A percentile compares a stretch with the other conserved stretches of the same genome.
phyloP scores from a whole-genome alignment of 2,888 invertebrate species.

The Drosophila sordidapex region DNA sequence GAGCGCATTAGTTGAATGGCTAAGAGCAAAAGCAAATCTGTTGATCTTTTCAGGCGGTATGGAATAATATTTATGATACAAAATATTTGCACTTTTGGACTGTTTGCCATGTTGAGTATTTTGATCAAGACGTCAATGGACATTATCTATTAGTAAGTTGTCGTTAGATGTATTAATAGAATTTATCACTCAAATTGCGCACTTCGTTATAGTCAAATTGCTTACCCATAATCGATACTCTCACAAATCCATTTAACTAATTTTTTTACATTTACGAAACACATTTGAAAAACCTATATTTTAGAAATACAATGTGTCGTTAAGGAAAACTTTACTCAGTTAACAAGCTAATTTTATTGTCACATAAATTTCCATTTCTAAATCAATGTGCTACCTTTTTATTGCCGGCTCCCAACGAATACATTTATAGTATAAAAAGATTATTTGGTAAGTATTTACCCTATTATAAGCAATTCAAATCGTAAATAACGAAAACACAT shows the following conservation, averaged over 20 bases:
- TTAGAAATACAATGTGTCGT: neutral
- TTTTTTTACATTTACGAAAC: neutral
- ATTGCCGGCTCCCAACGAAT: slow-evolving; percentile 17
- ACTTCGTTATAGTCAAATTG: neutral
- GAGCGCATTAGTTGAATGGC: slow-evolving; percentile 21
- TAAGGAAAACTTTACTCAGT: neutral
- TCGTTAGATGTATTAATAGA: neutral
- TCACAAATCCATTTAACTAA: neutral
- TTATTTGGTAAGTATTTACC: neutral
- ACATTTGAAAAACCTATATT: neutral
- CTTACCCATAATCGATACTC: neutral
- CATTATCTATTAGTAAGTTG: neutral
- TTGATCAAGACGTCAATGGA: neutral
- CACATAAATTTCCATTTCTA: neutral
- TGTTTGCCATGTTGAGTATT: slow-evolving; percentile 1
- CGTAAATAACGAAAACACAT: slow-evolving; percentile 15
- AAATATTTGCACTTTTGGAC: slow-evolving; percentile 31
- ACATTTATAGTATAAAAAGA: slow-evolving; percentile 11
- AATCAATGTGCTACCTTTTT: slow-evolving; percentile 1
- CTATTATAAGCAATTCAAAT: slow-evolving; percentile 32
- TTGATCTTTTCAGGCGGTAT: slow-evolving; percentile 34
- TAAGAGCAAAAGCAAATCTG: slow-evolving; percentile 48
- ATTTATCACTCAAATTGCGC: neutral
- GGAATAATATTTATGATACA: slow-evolving; percentile 5
- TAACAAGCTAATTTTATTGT: neutral